Conservation (phyloP, 1,140 invertebrate genomes). For the Reticulitermes speratus region DNA sequence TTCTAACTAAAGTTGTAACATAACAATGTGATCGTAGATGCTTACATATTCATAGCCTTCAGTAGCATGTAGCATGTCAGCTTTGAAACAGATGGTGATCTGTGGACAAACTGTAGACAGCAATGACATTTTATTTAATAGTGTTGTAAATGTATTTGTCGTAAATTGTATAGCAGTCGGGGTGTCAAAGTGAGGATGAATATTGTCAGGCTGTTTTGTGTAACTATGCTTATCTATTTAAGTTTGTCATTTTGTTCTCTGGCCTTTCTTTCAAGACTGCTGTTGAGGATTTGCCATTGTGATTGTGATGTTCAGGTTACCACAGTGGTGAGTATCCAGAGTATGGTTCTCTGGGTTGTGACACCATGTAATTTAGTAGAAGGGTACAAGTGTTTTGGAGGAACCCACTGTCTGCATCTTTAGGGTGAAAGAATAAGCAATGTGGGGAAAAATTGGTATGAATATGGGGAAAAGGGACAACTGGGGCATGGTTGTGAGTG, state of each 20-base stretch:
- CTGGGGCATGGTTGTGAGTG: too few relatives aligned
- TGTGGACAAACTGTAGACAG: background rate
- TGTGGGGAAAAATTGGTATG: too few relatives aligned
- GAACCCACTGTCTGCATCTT: too few relatives aligned
- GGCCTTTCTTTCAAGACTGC: background rate
- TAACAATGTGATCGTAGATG: background rate
- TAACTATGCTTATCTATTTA: background rate
- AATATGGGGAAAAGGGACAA: too few relatives aligned
- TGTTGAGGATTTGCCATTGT: background rate
- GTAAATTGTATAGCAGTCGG: background rate
- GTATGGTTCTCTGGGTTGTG: too few relatives aligned
- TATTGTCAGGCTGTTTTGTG: background rate
- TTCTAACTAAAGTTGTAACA: constrained; percentile 29
- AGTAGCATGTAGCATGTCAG: background rate
- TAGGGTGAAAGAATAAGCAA: too few relatives aligned
- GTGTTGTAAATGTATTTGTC: background rate
- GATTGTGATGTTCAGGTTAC: too few relatives aligned
- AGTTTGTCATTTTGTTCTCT: background rate
- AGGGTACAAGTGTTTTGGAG: too few relatives aligned
- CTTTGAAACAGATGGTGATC: background rate
- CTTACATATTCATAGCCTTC: background rate
- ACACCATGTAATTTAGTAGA: too few relatives aligned
- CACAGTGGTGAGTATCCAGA: too few relatives aligned
- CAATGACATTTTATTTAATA: background rate
- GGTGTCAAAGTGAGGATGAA: background rate